These are phyloP conservation scores for Myripristis murdjan DNA, from an alignment of 2,797 vertebrate species.

Conservation along the genomic window DNA sequence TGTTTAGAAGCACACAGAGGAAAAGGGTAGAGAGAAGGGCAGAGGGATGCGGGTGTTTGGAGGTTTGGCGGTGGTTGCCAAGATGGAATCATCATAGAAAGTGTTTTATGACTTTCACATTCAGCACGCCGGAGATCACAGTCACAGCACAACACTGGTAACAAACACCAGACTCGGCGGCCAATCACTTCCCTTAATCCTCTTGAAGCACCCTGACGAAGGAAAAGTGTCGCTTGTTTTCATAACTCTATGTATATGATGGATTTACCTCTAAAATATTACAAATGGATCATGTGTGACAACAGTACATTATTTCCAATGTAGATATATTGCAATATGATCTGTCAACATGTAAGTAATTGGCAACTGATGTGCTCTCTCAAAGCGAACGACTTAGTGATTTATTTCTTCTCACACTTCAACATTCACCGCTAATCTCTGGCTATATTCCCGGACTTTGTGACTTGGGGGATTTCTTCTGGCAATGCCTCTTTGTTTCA, in stretches of 20 bases:
- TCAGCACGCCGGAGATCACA: conserved; percentile 32
- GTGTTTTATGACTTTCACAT: conserved; percentile 76
- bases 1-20: conserved; percentile 76
- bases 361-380: conserved; percentile 23
- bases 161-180: conserved; percentile 28
- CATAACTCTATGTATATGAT: background rate
- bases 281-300: background rate
- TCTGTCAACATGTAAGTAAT: conserved; percentile 10
- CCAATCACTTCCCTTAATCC: background rate
- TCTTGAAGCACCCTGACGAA: conserved; percentile 15
- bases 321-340: background rate
- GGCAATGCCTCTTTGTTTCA: conserved; percentile 56
- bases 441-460: conserved; percentile 61
- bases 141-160: conserved; percentile 34
- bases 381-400: conserved; percentile 26
- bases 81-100: conserved; percentile 72
- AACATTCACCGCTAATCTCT: conserved; percentile 53
- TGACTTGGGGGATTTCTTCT: conserved; percentile 53
- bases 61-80: conserved; percentile 59
- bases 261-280: background rate
- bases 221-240: conserved; percentile 2
- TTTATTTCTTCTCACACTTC: conserved; percentile 45
- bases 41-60: conserved; percentile 63
- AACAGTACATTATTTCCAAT: conserved; percentile 9
- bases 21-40: conserved; percentile 53